These are phyloP conservation scores for Drosophila paulistorum DNA, from an alignment of 1,140 invertebrate genomes.

Conservation along the genomic window DNA sequence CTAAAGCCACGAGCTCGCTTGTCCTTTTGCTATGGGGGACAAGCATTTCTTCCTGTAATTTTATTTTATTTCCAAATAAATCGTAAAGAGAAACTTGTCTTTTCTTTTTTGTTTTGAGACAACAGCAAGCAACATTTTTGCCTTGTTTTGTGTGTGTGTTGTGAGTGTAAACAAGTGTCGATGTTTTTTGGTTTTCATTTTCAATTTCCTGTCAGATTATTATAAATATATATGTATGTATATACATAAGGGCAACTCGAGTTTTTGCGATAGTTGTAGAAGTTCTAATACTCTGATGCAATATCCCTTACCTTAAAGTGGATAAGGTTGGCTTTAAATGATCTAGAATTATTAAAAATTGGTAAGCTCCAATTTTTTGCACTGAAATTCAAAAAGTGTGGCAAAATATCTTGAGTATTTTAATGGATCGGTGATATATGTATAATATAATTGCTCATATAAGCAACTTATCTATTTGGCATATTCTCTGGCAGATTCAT, in stretches of 20 bases:
- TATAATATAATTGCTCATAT: too few species aligned
- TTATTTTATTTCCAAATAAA: constrained; percentile 42
- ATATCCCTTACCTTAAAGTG: too few species aligned
- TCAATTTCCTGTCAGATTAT: constrained; percentile 55
- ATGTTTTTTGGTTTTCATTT: constrained; percentile 53
- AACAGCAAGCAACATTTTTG: neutral
- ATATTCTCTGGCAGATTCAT: too few species aligned
- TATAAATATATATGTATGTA: neutral
- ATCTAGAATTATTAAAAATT: too few species aligned
- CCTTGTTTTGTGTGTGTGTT: neutral
- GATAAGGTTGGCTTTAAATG: too few species aligned
- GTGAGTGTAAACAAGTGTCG: constrained; percentile 29
- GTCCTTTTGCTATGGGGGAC: neutral
- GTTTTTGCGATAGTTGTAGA: neutral
- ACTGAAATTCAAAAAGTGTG: too few species aligned
- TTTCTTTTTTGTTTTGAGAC: neutral
- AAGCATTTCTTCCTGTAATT: constrained; percentile 26
- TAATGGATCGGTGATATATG: too few species aligned
- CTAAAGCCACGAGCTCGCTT: neutral
- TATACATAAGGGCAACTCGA: neutral
- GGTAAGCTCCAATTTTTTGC: too few species aligned
- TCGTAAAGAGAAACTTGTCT: constrained; percentile 9
- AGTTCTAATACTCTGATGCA: neutral
- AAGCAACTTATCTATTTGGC: too few species aligned
- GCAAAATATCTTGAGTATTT: too few species aligned